Conservation (phyloP, 2,113 vertebrate genomes). For the Pelmatolapia mariae region DNA sequence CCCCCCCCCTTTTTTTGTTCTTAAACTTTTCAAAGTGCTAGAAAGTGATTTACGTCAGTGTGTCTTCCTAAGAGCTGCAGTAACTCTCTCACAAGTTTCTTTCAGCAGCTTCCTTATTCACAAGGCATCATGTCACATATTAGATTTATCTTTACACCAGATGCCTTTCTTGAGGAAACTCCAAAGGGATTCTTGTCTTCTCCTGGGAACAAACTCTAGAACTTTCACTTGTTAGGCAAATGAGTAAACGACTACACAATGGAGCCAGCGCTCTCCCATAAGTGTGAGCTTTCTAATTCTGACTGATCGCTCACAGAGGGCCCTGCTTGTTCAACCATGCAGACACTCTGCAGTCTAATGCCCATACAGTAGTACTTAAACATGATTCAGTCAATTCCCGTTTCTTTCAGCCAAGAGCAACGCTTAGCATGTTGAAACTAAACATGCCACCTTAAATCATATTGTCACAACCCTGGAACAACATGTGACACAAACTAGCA, state of each 20-base stretch:
- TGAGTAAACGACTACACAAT: neutral
- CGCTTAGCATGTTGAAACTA: neutral
- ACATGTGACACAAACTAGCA: neutral
- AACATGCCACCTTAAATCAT: slow-evolving; percentile 21
- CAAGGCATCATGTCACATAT: neutral
- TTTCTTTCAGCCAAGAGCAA: neutral
- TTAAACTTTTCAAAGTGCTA: neutral
- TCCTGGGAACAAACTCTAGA: neutral
- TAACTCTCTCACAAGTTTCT: neutral
- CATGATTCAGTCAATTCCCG: neutral
- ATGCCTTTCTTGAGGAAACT: neutral
- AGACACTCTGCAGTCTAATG: neutral
- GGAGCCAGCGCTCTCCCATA: neutral
- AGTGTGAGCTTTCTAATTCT: neutral
- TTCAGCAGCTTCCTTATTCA: neutral
- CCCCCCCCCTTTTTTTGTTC: neutral
- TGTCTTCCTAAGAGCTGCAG: neutral
- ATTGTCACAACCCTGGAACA: neutral
- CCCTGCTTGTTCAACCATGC: neutral
- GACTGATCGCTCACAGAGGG: neutral
- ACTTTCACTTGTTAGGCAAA: neutral
- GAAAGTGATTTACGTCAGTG: neutral
- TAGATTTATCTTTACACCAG: neutral
- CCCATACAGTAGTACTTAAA: neutral
- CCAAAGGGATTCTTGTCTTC: neutral